Percentiles rank a stretch among this genome's conserved stretches.
These are phyloP conservation scores for Gracilinanus agilis DNA, from an alignment of 2,113 vertebrate species.

Conservation along the genomic window DNA sequence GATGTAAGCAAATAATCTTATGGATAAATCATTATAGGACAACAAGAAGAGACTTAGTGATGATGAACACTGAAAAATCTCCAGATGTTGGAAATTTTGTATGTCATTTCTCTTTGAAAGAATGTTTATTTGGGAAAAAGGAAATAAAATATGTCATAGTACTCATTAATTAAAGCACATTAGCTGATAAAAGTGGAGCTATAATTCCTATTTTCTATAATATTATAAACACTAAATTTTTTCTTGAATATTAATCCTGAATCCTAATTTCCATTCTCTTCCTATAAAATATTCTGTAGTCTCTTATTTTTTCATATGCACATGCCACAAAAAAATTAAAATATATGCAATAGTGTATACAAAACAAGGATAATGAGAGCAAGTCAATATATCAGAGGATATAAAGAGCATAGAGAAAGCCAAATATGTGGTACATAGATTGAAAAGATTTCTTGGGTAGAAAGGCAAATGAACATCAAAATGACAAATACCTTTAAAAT, in stretches of 20 bases:
- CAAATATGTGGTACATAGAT: not conserved
- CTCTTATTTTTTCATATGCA: not conserved
- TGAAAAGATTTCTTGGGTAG: not conserved
- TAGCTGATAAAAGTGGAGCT: slow-evolving; percentile 70
- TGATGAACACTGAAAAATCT: slow-evolving; percentile 53
- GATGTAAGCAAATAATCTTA: slow-evolving; percentile 26
- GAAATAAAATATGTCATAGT: slow-evolving; percentile 46
- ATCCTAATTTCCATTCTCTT: slow-evolving; percentile 21
- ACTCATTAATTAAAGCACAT: slow-evolving; percentile 66
- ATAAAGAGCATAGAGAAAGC: not conserved
- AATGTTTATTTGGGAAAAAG: slow-evolving; percentile 18
- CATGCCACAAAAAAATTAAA: not conserved
- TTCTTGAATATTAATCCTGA: not conserved
- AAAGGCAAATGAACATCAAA: slow-evolving; percentile 25
- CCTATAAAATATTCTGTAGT: not conserved
- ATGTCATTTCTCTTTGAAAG: slow-evolving; percentile 68
- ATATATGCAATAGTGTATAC: not conserved
- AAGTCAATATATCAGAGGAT: not conserved
- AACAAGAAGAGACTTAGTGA: slow-evolving; percentile 39
- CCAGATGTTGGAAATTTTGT: slow-evolving; percentile 59
- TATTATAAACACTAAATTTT: slow-evolving; percentile 18
- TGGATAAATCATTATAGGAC: not conserved
- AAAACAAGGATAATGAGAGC: slow-evolving; percentile 37
- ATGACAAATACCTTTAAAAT: not conserved
- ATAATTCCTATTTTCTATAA: slow-evolving; percentile 54